These are phyloP conservation scores for Burhinus oedicnemus DNA, from an alignment of 2,113 vertebrate genomes.

Conservation along the genomic window DNA sequence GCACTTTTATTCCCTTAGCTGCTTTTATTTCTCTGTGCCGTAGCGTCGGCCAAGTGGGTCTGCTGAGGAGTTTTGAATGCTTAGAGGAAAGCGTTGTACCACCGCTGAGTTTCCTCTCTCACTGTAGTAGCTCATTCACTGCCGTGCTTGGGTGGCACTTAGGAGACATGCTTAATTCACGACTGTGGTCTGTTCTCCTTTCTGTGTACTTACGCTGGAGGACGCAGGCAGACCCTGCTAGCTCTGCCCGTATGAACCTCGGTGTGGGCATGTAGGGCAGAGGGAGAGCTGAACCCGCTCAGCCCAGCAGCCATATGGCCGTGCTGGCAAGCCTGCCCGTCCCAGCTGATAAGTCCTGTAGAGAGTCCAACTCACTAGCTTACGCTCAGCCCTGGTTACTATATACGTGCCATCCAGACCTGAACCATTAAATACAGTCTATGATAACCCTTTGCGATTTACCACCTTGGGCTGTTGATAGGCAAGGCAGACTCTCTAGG, in stretches of 20 bases:
- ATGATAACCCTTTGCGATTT: not conserved
- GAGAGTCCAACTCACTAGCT: not conserved
- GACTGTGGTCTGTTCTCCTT: not conserved
- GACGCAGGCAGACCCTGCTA: not conserved
- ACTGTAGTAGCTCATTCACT: not conserved
- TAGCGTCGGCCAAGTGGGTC: not conserved
- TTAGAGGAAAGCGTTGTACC: not conserved
- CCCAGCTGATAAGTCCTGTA: not conserved
- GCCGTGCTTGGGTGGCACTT: not conserved
- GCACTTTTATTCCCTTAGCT: slow-evolving; percentile 33
- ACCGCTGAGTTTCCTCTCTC: not conserved
- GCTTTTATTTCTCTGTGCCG: slow-evolving; percentile 11
- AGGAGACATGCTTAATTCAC: not conserved
- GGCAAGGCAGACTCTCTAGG: not conserved
- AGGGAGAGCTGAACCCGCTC: not conserved
- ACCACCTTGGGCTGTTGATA: not conserved
- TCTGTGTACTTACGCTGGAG: accelerated
- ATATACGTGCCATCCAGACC: accelerated
- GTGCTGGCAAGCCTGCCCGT: not conserved
- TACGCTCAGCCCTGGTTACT: not conserved
- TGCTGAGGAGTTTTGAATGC: not conserved
- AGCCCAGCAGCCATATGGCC: not conserved
- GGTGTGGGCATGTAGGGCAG: accelerated
- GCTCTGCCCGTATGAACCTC: not conserved
- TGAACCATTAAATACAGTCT: not conserved